Conservation (phyloP, 2,888 invertebrate genomes). For the Dorcus parallelipipedus region DNA sequence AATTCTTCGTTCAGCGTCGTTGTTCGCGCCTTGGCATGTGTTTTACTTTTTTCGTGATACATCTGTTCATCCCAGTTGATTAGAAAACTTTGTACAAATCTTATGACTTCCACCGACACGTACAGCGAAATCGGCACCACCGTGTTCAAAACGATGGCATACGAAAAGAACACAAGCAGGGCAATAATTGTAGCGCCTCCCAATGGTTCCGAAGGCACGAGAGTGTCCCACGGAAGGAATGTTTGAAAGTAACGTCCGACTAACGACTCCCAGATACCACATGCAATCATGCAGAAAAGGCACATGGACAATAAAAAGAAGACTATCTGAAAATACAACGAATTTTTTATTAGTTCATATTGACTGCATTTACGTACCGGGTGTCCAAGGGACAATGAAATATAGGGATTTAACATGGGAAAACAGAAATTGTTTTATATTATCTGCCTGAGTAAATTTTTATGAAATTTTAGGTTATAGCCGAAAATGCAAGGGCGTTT, state of each 20-base stretch:
- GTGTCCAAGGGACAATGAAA: no score
- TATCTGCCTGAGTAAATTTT: no score
- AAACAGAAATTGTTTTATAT: no score
- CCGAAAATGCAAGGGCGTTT: no score
- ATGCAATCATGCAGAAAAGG: slow-evolving; percentile 95
- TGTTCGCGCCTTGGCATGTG: slow-evolving; percentile 92
- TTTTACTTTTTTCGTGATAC: slow-evolving; percentile 88
- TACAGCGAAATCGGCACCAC: slow-evolving; percentile 99
- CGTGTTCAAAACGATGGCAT: slow-evolving; percentile 98
- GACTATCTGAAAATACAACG: slow-evolving; percentile 75
- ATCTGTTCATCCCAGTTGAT: slow-evolving; percentile 99
- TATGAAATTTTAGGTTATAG: no score
- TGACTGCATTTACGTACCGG: no score
- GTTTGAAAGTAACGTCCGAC: slow-evolving; percentile 86
- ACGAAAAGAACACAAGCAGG: slow-evolving; percentile 96
- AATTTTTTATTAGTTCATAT: background rate
- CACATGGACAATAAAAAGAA: slow-evolving; percentile 96
- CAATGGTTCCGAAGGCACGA: slow-evolving; percentile 79
- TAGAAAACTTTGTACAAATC: slow-evolving; percentile 96
- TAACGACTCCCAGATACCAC: slow-evolving; percentile 96
- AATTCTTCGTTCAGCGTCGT: slow-evolving; percentile 98
- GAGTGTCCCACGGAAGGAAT: slow-evolving; percentile 92
- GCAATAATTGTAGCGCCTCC: slow-evolving; percentile 90
- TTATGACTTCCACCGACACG: slow-evolving; percentile 94
- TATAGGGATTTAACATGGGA: no score